Base-by-base conservation (phyloP, 2,113 vertebrate genomes). In the Fukomys damarensis region DNA sequence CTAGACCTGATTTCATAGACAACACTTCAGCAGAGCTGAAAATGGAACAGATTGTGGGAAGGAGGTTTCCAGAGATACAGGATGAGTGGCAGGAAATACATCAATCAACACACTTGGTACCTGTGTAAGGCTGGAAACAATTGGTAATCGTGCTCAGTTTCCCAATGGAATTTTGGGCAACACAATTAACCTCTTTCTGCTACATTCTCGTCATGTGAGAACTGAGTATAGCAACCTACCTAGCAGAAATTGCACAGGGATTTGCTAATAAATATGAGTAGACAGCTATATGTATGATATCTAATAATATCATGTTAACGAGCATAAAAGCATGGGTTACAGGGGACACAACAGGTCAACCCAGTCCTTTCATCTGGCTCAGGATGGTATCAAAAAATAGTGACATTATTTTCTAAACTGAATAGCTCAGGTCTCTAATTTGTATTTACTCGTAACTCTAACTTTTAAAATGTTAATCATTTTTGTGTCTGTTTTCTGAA, bases 171-270 rank as follows among this genome's bases (percentile, higher is more conserved):
- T 82, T 58, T 43, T 59, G 65, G 84, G 91, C 95, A 97, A 96
- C 95, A 97, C 97, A 96, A 97, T 97, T 98, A 97, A 96, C 97
- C 97, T 97, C 84, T 96, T 92, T 96, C 93, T 92, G 61, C 80
- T 41, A 79, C 80, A 88, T 94, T 87, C 84, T 89, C 86, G 56
- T 81, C 95, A 96, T 91, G 74, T 93, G 66, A 74, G 91, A 97
- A 96, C 86, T 84, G 86, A 93, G 76, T n/a, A 83, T 41, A 84
- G 68, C 72, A 88, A 95, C 77, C 87, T 87, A 79, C 93, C 84
- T 76, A n/a, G 91, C 77, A 80, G 86, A 86, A 68, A 93, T 11
- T 93, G 93, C 63, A 38, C 11, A 85, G 93, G 92, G 86, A 96
- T 93, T 94, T 96, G 93, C 70, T 93, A 89, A 88, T 93, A 88